A percentile compares a stretch with the other conserved stretches of the same genome.
Evolutionary conservation across 1,140 invertebrate genomes (phyloP).

Genomic region (Maniola jurtina): DNA sequence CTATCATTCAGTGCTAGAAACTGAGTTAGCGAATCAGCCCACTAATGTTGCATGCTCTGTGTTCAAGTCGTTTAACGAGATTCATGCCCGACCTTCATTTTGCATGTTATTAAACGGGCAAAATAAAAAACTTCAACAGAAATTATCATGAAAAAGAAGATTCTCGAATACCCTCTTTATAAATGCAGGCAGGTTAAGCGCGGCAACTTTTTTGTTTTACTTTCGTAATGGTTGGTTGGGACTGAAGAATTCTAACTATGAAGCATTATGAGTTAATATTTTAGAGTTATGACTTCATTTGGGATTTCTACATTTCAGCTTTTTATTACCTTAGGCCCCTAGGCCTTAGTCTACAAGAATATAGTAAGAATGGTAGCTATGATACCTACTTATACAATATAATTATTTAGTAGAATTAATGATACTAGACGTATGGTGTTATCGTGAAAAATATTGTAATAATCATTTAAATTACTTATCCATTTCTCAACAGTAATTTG

Average conservation of each 20-base stretch:
- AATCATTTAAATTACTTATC: no score
- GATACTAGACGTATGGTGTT: no score
- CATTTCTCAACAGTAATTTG: no score
- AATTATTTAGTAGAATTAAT: no score
- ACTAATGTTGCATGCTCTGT: no score
- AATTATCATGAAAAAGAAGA: slow-evolving; percentile 55
- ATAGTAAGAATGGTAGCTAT: no score
- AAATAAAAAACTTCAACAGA: slow-evolving; percentile 52
- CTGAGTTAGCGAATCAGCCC: no score
- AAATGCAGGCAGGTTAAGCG: slow-evolving; percentile 28
- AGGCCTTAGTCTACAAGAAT: no score
- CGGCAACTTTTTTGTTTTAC: slow-evolving; percentile 29
- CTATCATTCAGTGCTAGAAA: no score
- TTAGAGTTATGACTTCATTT: background rate
- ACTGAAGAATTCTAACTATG: slow-evolving; percentile 1
- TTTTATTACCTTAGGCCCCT: background rate
- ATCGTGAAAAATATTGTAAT: no score
- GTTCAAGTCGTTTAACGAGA: slow-evolving; percentile 31
- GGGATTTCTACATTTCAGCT: background rate
- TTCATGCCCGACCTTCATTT: slow-evolving; percentile 45
- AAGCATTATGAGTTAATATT: no score
- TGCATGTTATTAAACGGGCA: slow-evolving; percentile 62
- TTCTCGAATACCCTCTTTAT: slow-evolving; percentile 30
- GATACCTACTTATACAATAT: no score
- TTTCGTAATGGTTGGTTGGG: slow-evolving; percentile 16